A percentile compares a stretch with the other conserved stretches of the same genome.
Conservation (phyloP, 2,888 invertebrate genomes). For the Physocephala rufipes region DNA sequence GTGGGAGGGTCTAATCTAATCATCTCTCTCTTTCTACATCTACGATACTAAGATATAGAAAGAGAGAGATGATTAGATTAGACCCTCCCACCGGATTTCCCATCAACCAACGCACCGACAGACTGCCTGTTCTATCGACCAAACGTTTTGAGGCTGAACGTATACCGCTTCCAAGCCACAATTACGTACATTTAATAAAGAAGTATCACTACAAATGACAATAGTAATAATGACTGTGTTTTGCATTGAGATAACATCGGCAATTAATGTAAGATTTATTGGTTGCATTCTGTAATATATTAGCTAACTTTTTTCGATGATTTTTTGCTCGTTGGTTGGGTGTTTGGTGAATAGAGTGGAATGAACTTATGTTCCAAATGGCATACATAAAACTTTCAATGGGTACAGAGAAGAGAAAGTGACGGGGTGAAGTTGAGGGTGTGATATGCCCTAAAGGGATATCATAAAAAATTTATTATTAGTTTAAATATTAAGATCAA, state of each 20-base stretch:
- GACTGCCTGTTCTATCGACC: too few relatives aligned
- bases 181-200: too few relatives aligned
- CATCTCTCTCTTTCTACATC: too few relatives aligned
- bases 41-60: too few relatives aligned
- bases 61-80: too few relatives aligned
- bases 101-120: too few relatives aligned
- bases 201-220: constrained; percentile 43
- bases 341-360: neutral
- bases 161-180: too few relatives aligned
- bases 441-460: neutral
- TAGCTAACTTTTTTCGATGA: constrained; percentile 46
- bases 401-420: neutral
- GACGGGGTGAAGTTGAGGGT: neutral
- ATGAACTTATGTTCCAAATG: neutral
- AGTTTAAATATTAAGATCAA: neutral
- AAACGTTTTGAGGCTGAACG: too few relatives aligned
- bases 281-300: constrained; percentile 60
- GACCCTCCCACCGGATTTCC: too few relatives aligned
- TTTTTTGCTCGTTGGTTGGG: too few relatives aligned
- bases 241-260: constrained; percentile 58
- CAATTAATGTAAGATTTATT: constrained; percentile 62
- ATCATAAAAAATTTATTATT: constrained; percentile 9
- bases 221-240: constrained; percentile 35
- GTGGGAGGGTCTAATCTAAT: too few relatives aligned
- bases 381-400: neutral